phyloP scores from a whole-genome alignment of 2,113 vertebrate species.

The Circaetus cinerascens region DNA sequence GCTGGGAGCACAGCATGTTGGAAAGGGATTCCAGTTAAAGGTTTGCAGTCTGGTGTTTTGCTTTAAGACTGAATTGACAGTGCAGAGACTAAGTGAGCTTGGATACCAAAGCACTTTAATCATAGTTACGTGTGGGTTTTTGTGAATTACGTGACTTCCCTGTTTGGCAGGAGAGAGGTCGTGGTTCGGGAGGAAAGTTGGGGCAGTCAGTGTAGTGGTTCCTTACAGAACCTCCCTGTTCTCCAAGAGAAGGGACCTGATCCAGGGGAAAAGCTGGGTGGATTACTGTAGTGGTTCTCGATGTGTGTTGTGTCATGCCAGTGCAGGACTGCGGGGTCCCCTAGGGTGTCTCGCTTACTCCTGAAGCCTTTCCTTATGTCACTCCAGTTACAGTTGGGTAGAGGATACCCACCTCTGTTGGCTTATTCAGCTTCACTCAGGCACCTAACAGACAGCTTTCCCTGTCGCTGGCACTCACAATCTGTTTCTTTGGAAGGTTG shows the following conservation, averaged over 20 bases:
- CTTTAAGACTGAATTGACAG: background rate
- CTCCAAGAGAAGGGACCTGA: background rate
- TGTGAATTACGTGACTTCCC: background rate
- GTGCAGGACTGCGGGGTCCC: background rate
- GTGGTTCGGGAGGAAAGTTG: background rate
- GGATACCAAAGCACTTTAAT: background rate
- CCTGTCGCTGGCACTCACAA: background rate
- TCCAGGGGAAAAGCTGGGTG: background rate
- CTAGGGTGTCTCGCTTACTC: background rate
- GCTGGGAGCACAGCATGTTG: background rate
- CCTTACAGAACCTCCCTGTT: background rate
- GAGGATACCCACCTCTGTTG: background rate
- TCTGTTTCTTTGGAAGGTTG: background rate
- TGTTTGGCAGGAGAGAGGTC: background rate
- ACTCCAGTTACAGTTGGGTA: background rate
- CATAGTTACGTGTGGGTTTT: fast-evolving
- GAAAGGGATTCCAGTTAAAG: background rate
- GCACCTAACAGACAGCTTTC: background rate
- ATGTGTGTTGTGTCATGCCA: background rate
- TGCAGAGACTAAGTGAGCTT: background rate
- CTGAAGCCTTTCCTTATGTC: fast-evolving
- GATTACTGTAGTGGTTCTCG: background rate
- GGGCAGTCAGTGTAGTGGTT: fast-evolving
- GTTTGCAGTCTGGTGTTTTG: background rate
- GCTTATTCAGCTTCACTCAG: background rate